Evolutionary conservation across 2,888 invertebrate species (phyloP), one percentile per base, ranked within the genome.

Genomic region (Trissonchulus latispiculum): DNA sequence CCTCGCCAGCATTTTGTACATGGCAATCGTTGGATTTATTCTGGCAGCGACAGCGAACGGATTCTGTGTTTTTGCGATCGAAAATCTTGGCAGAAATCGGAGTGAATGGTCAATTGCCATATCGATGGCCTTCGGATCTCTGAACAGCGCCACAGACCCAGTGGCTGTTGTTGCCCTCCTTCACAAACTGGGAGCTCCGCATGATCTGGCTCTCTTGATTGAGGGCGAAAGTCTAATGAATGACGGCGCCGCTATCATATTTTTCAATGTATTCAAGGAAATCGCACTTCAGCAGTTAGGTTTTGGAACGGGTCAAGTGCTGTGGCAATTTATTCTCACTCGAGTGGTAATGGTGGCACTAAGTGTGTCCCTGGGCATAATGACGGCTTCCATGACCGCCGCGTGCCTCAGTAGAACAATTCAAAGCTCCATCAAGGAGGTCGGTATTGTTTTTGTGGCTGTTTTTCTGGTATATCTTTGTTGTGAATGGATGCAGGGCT

Each of bases 181-280:
- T 15, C 31, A 29, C 31, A 28, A 64, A 64, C 66, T 64, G 18
- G 66, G 66, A 32, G 66, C 66, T 8, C 66, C 66, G 66, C 8
- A 8, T 28, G 66, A 64, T 28, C 28, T 64, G 28, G 8, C 32
- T 8, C 28, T 64, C 8, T 28, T 64, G n/a, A 64, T n/a, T 8
- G 66, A 64, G 35, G 66, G 66, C 66, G 66, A 64, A 33, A 64
- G 66, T 64, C 35, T 64, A 64, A 8, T 64, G 8, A 64, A 64
- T 28, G 66, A 64, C 28, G 66, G 66, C 18, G 66, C 8, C 8
- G 66, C 66, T 8, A 64, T 64, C 8, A 33, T 64, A 33, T 8
- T n/a, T 29, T 64, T 32, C 28, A 28, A 15, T 15, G 66, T 64
- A 33, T 64, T 64, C 35, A 8, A 28, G 28, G 15, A 32, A 15